Base-by-base conservation (phyloP, 2,888 invertebrate species). In the Tuta absoluta region DNA sequence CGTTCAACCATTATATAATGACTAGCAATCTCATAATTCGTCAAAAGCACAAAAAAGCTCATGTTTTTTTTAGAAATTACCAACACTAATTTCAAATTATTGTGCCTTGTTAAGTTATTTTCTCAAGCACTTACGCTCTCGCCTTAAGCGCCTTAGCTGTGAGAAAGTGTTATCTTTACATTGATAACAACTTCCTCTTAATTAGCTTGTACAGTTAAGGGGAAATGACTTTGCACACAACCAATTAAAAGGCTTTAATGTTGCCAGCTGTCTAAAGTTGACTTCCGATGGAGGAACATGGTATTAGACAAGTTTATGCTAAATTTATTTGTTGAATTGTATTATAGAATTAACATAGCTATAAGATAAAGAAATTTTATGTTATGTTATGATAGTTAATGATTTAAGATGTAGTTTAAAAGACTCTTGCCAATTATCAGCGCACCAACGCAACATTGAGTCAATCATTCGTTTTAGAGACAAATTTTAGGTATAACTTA, bases 131-230 rank as follows among this genome's bases (percentile, higher is more conserved):
- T 23, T 45, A 17, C 45, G n/a, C 45, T 1, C 45, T 45, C 17
- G 45, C 45, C 45, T 45, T 17, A 45, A 45, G n/a, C n/a, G n/a
- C 45, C 38, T 51, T 48, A 12, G 24, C 56, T 51, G 64, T 64
- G 64, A 64, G 64, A 64, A 64, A 28, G 38, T 38, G 58, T 62
- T 37, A 63, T 28, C 59, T 57, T 56, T 33, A 64, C 23, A 33
- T 64, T 62, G 61, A 61, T 64, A 62, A 64, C 48, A 8, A 64
- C 64, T 64, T 64, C 64, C 64, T 51, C 23, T 19, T 48, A 64
- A 64, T 64, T 64, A 61, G 41, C 58, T 3, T 28, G 14, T 24
- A 56, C 56, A 33, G 28, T 56, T 56, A 56, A 8, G 33, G 56
- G 58, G 37, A 38, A 37, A 10, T 58, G 24, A 12, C 37, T 58